These are phyloP conservation scores for Syrrhaptes paradoxus DNA, from an alignment of 2,113 vertebrate species.

Conservation along the genomic window DNA sequence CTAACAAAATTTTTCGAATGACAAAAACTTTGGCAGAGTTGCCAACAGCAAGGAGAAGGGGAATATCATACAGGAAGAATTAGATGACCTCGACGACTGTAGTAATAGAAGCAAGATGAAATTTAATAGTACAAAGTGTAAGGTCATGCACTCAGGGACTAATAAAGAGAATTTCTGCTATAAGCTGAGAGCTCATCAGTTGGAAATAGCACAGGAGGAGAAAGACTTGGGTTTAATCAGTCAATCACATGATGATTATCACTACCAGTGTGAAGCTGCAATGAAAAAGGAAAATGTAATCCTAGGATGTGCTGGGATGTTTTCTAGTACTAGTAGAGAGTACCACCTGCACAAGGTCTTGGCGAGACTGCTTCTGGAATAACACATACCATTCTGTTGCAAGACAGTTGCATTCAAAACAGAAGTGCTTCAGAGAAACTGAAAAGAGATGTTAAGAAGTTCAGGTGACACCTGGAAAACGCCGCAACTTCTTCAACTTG, in stretches of 20 bases:
- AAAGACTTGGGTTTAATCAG: conserved; percentile 50
- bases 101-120: conserved; percentile 58
- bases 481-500: background rate
- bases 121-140: conserved; percentile 66
- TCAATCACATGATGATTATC: conserved; percentile 58
- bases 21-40: conserved; percentile 31
- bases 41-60: background rate
- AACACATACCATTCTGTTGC: background rate
- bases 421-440: background rate
- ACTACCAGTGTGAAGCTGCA: conserved; percentile 14
- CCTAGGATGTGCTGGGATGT: background rate
- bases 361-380: background rate
- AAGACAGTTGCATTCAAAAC: background rate
- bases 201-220: conserved; percentile 64
- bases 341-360: background rate
- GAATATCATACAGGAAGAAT: conserved; percentile 55
- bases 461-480: background rate
- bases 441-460: background rate
- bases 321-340: background rate
- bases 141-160: conserved; percentile 59
- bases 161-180: conserved; percentile 61
- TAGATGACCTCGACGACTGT: conserved; percentile 50
- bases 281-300: conserved; percentile 7
- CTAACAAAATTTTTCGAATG: conserved; percentile 32
- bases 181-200: conserved; percentile 59